These are phyloP conservation scores for Pseudonaja textilis DNA, from an alignment of 2,113 vertebrate species.

Conservation along the genomic window DNA sequence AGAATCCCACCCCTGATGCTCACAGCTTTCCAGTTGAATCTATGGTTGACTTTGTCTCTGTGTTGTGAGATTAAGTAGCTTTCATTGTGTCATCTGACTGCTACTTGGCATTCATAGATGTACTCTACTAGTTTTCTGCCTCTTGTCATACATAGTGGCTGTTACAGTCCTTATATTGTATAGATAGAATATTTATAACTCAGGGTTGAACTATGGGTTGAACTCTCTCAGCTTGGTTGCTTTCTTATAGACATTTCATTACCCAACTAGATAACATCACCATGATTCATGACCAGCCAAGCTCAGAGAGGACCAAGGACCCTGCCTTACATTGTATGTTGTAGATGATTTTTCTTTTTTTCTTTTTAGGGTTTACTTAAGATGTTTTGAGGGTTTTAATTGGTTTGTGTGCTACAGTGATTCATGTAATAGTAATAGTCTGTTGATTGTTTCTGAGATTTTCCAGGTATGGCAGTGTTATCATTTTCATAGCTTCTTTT, in stretches of 20 bases:
- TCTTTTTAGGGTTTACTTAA: background rate
- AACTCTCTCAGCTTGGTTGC: background rate
- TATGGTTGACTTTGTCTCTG: background rate
- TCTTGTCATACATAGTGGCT: background rate
- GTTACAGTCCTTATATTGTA: background rate
- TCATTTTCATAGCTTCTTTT: background rate
- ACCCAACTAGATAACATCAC: background rate
- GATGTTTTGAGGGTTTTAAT: background rate
- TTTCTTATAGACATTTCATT: background rate
- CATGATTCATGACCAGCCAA: background rate
- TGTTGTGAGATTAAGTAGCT: background rate
- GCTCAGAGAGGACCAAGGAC: background rate
- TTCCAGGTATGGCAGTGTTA: background rate
- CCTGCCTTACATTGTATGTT: background rate
- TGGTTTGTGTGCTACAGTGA: background rate
- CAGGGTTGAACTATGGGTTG: background rate
- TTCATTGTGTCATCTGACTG: background rate
- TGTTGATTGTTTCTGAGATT: background rate
- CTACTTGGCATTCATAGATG: background rate
- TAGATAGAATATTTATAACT: background rate
- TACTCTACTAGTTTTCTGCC: background rate
- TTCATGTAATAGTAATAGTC: background rate
- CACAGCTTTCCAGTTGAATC: background rate
- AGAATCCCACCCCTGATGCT: background rate
- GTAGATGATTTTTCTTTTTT: background rate